A percentile compares a stretch with the other conserved stretches of the same genome.
These are phyloP conservation scores for Reticulitermes lucifugus DNA, from an alignment of 2,888 invertebrate genomes.

Conservation along the genomic window DNA sequence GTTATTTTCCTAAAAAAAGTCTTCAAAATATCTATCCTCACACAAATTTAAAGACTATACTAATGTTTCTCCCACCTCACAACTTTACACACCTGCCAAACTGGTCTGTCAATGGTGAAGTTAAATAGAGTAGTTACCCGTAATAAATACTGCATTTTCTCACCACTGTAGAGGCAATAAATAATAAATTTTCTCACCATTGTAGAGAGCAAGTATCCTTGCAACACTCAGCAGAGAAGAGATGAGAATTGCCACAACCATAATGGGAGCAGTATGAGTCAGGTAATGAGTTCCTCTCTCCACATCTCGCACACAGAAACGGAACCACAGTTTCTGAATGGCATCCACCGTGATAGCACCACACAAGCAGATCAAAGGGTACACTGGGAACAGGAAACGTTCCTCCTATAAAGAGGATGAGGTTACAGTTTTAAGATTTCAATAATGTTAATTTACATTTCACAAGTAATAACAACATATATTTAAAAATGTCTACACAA, in stretches of 20 bases:
- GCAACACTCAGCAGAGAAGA: slow-evolving; percentile 67
- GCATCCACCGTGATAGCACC: slow-evolving; percentile 84
- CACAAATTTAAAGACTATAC: too few species aligned
- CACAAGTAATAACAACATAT: too few species aligned
- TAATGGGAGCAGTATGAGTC: slow-evolving; percentile 79
- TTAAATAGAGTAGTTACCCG: too few species aligned
- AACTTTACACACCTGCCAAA: too few species aligned
- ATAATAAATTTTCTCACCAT: slow-evolving; percentile 62
- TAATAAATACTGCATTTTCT: background rate
- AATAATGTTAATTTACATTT: background rate
- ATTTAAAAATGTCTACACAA: too few species aligned
- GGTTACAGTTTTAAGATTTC: background rate
- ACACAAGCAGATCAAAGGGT: slow-evolving; percentile 88
- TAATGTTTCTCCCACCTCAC: too few species aligned
- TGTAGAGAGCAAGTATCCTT: slow-evolving; percentile 71
- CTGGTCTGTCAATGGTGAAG: too few species aligned
- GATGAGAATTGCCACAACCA: slow-evolving; percentile 72
- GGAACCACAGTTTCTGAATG: slow-evolving; percentile 79
- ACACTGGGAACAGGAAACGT: slow-evolving; percentile 94
- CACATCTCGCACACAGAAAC: slow-evolving; percentile 60
- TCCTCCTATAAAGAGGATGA: slow-evolving; percentile 68
- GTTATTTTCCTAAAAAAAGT: too few species aligned
- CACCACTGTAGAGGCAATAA: slow-evolving; percentile 68
- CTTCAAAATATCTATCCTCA: too few species aligned
- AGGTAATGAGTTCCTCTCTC: slow-evolving; percentile 74